A percentile compares a stretch with the other conserved stretches of the same genome.
Conservation (phyloP, 2,888 invertebrate genomes). For the Stomorhina lunata region DNA sequence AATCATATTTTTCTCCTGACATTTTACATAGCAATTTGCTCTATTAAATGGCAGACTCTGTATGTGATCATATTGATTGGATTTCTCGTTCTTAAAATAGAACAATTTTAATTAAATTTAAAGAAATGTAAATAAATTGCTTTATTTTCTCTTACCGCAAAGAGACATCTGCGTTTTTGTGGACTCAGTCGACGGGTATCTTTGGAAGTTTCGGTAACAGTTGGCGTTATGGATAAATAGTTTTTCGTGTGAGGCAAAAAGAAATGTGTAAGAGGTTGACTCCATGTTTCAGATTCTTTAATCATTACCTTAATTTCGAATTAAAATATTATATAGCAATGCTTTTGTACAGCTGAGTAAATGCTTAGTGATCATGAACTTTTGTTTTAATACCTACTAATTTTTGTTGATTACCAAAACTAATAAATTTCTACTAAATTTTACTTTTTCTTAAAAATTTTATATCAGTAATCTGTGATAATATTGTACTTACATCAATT, state of each 20-base stretch:
- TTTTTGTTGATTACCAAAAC: too few relatives aligned
- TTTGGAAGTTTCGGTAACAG: conserved; percentile 67
- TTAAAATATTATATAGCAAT: background rate
- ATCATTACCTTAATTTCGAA: conserved; percentile 70
- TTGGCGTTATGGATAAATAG: conserved; percentile 71
- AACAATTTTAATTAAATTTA: background rate
- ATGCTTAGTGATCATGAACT: too few relatives aligned
- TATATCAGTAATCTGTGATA: too few relatives aligned
- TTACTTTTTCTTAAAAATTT: too few relatives aligned
- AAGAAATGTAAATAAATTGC: background rate
- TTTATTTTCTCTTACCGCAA: conserved; percentile 68
- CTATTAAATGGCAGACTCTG: conserved; percentile 70
- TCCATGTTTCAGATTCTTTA: conserved; percentile 72
- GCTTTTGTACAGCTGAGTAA: too few relatives aligned
- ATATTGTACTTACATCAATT: too few relatives aligned
- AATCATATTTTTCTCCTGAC: conserved; percentile 71
- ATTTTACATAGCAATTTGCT: conserved; percentile 73
- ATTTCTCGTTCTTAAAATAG: conserved; percentile 69
- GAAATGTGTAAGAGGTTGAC: conserved; percentile 63
- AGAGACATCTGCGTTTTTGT: conserved; percentile 71
- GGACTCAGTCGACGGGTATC: conserved; percentile 69
- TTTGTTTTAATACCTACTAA: too few relatives aligned
- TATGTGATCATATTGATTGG: conserved; percentile 50
- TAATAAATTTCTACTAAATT: too few relatives aligned
- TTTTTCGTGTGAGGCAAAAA: conserved; percentile 72